Percentiles rank a stretch among this genome's conserved stretches.
These are phyloP conservation scores for Prunella strophiata DNA, from an alignment of 2,797 vertebrate species.

Conservation along the genomic window DNA sequence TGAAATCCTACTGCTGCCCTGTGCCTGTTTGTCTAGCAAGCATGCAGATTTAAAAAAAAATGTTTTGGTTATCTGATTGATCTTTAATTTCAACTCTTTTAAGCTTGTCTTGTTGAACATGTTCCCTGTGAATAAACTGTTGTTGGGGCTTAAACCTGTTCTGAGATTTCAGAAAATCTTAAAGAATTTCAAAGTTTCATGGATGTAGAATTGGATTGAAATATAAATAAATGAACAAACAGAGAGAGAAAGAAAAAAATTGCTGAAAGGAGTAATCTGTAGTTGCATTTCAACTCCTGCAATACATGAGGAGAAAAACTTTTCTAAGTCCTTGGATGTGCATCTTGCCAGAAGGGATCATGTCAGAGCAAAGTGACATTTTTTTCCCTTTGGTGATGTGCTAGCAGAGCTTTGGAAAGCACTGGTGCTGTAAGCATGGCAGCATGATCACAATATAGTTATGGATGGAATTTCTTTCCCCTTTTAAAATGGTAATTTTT, in stretches of 20 bases:
- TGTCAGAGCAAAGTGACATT: not conserved
- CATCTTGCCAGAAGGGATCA: not conserved
- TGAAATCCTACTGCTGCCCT: not conserved
- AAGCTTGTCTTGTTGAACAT: not conserved
- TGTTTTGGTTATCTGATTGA: not conserved
- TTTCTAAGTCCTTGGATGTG: not conserved
- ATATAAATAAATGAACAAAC: not conserved
- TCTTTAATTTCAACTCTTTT: not conserved
- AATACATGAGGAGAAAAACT: not conserved
- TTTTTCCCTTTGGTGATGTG: not conserved
- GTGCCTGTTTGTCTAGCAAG: not conserved
- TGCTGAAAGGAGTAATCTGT: not conserved
- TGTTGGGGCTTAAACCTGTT: not conserved
- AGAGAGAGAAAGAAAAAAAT: not conserved
- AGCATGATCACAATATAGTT: not conserved
- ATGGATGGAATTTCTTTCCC: not conserved
- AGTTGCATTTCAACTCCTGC: not conserved
- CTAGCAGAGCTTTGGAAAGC: not conserved
- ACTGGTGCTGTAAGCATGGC: not conserved
- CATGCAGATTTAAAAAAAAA: not conserved
- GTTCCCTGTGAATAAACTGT: not conserved
- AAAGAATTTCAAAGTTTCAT: not conserved
- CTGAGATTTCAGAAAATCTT: not conserved
- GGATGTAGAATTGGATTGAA: not conserved
- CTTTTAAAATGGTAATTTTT: not conserved